Conservation (phyloP, 2,888 invertebrate species). For the Diarsia rubi region DNA sequence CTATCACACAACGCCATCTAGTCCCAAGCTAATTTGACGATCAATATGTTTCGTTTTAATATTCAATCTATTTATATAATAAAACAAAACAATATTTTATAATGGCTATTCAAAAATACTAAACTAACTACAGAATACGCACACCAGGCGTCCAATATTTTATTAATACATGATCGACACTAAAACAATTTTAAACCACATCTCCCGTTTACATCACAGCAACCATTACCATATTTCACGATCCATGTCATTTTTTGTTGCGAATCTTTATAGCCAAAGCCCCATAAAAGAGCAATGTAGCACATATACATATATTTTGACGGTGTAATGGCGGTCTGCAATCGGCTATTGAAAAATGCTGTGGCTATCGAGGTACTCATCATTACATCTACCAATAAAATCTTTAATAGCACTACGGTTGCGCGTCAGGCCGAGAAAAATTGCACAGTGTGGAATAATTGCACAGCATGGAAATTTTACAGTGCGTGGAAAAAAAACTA, state of each 20-base stretch:
- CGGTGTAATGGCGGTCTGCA: conserved; percentile 25
- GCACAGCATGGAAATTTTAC: conserved; percentile 14
- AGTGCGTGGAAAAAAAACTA: conserved; percentile 27
- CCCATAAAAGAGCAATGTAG: conserved; percentile 50
- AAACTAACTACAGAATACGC: conserved; percentile 21
- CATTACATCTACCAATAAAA: conserved; percentile 66
- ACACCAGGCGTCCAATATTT: conserved; percentile 20
- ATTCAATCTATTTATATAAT: too few species aligned
- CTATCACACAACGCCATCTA: too few species aligned
- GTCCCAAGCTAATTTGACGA: too few species aligned
- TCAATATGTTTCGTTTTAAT: too few species aligned
- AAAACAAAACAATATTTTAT: too few species aligned
- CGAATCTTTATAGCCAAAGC: not conserved
- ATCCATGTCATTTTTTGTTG: conserved; percentile 50
- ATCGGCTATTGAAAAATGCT: conserved; percentile 55
- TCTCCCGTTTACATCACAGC: not conserved
- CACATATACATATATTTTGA: conserved; percentile 45
- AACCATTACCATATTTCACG: conserved; percentile 46
- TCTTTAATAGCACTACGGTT: conserved; percentile 60
- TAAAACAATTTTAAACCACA: conserved; percentile 23
- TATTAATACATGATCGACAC: conserved; percentile 22
- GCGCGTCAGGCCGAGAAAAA: conserved; percentile 44
- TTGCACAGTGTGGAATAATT: conserved; percentile 18
- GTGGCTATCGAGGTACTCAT: conserved; percentile 58
- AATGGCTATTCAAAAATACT: conserved; percentile 20